phyloP scores from a whole-genome alignment of 2,113 vertebrate species.

The Zosterops hypoxanthus region DNA sequence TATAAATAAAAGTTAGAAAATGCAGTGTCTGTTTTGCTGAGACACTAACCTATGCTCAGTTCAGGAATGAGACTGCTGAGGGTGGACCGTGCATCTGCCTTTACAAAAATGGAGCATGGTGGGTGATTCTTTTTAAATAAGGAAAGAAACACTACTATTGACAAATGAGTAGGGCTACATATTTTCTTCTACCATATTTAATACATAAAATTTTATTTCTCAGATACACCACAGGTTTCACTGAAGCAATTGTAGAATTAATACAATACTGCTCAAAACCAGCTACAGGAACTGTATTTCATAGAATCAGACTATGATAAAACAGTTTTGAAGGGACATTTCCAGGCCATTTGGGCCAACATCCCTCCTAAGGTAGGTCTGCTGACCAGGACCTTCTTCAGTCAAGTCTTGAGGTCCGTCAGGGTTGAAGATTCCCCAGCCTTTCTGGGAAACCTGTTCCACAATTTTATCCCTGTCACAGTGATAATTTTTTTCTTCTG shows the following conservation, averaged over 20 bases:
- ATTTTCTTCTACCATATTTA: not conserved
- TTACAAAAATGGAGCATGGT: not conserved
- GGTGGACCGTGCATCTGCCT: not conserved
- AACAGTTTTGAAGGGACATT: not conserved
- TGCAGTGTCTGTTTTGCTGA: not conserved
- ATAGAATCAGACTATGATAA: not conserved
- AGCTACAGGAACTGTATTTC: not conserved
- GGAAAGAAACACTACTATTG: not conserved
- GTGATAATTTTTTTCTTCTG: not conserved
- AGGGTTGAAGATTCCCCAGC: not conserved
- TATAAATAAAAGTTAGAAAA: not conserved
- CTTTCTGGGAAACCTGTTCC: not conserved
- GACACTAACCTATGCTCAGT: not conserved
- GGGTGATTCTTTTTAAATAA: not conserved
- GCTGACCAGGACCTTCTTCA: not conserved
- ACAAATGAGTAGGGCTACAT: not conserved
- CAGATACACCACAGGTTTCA: not conserved
- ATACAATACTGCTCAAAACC: not conserved
- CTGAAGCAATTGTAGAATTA: not conserved
- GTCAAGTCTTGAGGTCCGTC: not conserved
- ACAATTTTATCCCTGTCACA: not conserved
- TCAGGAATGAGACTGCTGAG: not conserved
- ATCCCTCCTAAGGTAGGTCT: not conserved
- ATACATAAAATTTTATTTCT: not conserved
- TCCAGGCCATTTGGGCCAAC: not conserved